Evolutionary conservation across 1,140 invertebrate genomes (phyloP).

Genomic region (Atopsyche davidsoni): DNA sequence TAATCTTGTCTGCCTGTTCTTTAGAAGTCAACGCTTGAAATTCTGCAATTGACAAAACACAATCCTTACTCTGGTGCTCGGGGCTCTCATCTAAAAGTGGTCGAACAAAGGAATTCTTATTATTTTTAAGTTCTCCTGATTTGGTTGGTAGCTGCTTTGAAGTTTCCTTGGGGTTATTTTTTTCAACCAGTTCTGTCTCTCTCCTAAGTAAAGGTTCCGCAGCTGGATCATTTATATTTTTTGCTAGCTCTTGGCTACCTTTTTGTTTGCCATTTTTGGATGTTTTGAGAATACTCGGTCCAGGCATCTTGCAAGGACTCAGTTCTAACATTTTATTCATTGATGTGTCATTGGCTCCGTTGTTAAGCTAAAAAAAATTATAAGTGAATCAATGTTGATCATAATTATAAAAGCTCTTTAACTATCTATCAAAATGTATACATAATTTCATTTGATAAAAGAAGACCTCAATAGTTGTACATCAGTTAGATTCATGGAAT

Average conservation of each 20-base stretch:
- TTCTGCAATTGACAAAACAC: not conserved
- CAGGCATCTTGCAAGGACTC: constrained; percentile 38
- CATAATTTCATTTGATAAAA: too few relatives aligned
- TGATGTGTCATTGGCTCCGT: constrained; percentile 37
- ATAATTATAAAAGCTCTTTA: too few relatives aligned
- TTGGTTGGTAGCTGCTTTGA: constrained; percentile 3
- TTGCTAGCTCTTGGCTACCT: constrained; percentile 39
- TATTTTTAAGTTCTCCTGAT: constrained; percentile 12
- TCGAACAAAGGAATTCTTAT: constrained; percentile 9
- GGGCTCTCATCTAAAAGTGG: constrained; percentile 20
- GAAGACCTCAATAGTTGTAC: too few relatives aligned
- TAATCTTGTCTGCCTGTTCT: too few relatives aligned
- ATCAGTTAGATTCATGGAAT: too few relatives aligned
- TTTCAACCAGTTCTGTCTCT: constrained; percentile 31
- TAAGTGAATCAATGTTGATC: not conserved
- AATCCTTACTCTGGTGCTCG: constrained; percentile 14
- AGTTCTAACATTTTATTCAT: constrained; percentile 41
- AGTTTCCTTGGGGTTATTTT: not conserved
- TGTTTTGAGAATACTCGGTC: constrained; percentile 37
- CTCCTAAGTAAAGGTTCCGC: constrained; percentile 43
- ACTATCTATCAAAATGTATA: too few relatives aligned
- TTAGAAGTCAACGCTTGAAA: too few relatives aligned
- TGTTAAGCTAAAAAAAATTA: constrained; percentile 13
- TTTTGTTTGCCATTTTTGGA: constrained; percentile 42
- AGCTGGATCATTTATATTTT: constrained; percentile 42